Base-by-base conservation (phyloP, 1,140 invertebrate species). In the Caenorhabditis tropicalis region DNA sequence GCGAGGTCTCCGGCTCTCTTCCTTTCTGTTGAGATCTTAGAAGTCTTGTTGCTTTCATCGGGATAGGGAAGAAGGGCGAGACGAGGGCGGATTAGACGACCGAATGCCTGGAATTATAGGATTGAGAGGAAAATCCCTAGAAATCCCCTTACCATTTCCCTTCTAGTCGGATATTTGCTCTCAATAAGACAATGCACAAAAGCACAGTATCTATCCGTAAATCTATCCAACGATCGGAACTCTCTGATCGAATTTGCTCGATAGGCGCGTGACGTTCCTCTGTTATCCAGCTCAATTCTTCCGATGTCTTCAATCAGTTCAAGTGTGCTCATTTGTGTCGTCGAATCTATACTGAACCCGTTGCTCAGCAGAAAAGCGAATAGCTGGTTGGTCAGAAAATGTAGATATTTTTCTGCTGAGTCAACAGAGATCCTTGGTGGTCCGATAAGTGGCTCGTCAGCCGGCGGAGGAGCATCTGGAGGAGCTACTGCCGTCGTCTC, bases 1-100 rank as follows among this genome's bases (percentile, higher is more conserved):
- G 33, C 9, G 7, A 74, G 36, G 2, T 74, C 65, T 10, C 65
- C 65, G n/a, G 65, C 33, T 46, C 65, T n/a, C 15, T 43, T 74
- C 24, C 65, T 43, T n/a, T 74, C 65, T 15, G 36, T 74, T 21
- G 65, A 74, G n/a, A 74, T 74, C n/a, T 74, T 74, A 0, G 65
- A 74, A 1, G 65, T 3, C 33, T 43, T 46, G 12, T 5, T 24
- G 65, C 19, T 24, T 2, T 74, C 65, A 31, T 74, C 65, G 1
- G 65, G 65, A 24, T 74, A 74, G 4, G 65, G 65, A 19, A 74
- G 43, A 12, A 74, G n/a, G 1, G 65, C 65, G 3, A 74, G n/a
- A 24, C 65, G 65, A 9, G 65, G 65, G 4, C 65, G 65, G 12
- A 74, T 74, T 6, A 74, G 36, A 10, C 65, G 12, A 24, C 65